These are phyloP conservation scores for Steatocranus sp. DNA, from an alignment of 2,797 vertebrate species.

Conservation along the genomic window DNA sequence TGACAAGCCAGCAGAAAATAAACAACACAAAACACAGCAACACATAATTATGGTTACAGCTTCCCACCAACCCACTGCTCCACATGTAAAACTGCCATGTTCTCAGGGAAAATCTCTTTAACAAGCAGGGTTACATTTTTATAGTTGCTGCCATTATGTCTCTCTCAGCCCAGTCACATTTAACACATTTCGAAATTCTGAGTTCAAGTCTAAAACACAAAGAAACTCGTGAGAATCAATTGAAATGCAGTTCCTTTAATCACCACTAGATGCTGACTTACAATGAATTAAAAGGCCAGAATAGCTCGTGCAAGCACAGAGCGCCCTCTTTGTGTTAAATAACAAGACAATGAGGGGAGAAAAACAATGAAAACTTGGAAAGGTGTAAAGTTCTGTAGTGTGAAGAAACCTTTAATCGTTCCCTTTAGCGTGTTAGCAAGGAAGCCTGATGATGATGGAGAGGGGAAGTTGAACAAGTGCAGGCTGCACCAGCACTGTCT, in stretches of 20 bases:
- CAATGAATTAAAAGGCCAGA: not conserved
- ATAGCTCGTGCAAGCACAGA: not conserved
- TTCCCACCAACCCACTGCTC: not conserved
- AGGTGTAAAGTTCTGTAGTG: not conserved
- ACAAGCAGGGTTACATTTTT: not conserved
- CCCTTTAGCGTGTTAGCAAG: not conserved
- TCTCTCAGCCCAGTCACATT: not conserved
- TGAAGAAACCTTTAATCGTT: not conserved
- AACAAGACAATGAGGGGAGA: not conserved
- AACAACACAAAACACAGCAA: constrained; percentile 12
- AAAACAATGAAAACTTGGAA: not conserved
- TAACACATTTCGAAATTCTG: not conserved
- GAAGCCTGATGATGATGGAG: not conserved
- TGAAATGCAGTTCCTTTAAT: not conserved
- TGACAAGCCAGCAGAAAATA: constrained; percentile 6
- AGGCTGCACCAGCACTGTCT: not conserved
- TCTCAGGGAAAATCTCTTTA: not conserved
- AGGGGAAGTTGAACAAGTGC: not conserved
- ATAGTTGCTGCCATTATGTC: not conserved
- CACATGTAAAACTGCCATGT: not conserved
- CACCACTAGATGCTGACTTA: not conserved
- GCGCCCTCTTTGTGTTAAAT: not conserved
- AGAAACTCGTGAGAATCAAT: not conserved
- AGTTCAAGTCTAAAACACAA: not conserved
- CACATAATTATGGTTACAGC: not conserved